phyloP scores from a whole-genome alignment of 35 echinoderm and acorn worm species.

The Lytechinus variegatus region DNA sequence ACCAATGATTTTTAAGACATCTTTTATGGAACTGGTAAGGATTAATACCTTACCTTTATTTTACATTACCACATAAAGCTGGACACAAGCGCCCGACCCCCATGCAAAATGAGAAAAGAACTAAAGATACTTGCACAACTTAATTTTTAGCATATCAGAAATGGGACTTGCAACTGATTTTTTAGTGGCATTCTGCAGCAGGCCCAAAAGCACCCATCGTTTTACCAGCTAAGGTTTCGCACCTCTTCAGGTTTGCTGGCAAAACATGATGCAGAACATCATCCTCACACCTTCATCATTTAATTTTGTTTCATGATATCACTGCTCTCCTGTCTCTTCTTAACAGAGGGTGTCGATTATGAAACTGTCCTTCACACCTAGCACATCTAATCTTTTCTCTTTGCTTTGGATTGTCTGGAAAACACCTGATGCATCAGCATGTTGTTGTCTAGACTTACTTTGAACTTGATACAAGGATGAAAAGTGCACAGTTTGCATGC shows the following conservation, averaged over 20 bases:
- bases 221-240: no score
- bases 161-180: no score
- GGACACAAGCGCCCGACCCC: no score
- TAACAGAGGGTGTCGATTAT: background rate
- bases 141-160: no score
- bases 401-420: background rate
- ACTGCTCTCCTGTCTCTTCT: background rate
- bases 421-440: background rate
- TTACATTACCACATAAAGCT: no score
- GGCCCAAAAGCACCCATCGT: no score
- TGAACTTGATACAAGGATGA: background rate
- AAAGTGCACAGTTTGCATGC: background rate
- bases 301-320: background rate
- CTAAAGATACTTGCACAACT: no score
- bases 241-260: background rate
- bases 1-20: no score
- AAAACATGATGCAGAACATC: background rate
- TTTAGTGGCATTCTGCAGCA: no score
- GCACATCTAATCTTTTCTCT: background rate
- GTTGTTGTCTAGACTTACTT: background rate
- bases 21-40: no score
- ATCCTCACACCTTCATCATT: background rate
- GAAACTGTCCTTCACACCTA: background rate
- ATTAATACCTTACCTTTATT: no score
- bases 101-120: no score